Base-by-base conservation (phyloP, 2,888 invertebrate species). In the Agrochola macilenta region DNA sequence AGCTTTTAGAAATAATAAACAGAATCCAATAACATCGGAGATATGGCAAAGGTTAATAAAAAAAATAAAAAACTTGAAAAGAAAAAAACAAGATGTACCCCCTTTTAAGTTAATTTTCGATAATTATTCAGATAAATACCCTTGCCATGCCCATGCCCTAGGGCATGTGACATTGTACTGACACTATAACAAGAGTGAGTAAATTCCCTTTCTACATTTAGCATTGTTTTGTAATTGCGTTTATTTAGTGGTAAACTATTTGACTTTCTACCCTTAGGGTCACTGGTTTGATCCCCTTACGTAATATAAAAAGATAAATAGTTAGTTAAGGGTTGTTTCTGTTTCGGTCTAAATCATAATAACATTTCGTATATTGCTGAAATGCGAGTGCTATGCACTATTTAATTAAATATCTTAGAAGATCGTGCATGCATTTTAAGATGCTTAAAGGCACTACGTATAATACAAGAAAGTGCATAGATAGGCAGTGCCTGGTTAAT, bases 391-490 rank as follows among this genome's bases (percentile, higher is more conserved):
- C 43, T 61, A 17, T 61, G 17, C 14, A 23, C 5, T 35, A 52
- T 9, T 77, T 46, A 76, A 57, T 77, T 8, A 35, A 12, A 65
- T 12, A 52, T 57, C 26, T 26, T 39, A 30, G 14, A 57, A 35
- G 7, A 52, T 58, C 49, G 9, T n/a, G 20, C 57, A 63, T 7
- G 0, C 43, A 54, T n/a, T 35, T 57, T 23, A 52, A 66, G 65
- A 69, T 30, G 60, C 17, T 4, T 46, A 54, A 17, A 78, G 12
- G 2, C 12, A 54, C 30, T 58, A n/a, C n/a, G n/a, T n/a, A 43
- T 17, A 64, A 64, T 58, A 58, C 65, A 23, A 78, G 64, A 52
- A 60, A 58, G 39, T 20, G 20, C 70, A 49, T 30, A 63, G 49
- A 26, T 54, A 57, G 11, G 39, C 35, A 63, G 46, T 39, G 17